phyloP scores from a whole-genome alignment of 2,888 invertebrate species.

The Polymixis lichenea region DNA sequence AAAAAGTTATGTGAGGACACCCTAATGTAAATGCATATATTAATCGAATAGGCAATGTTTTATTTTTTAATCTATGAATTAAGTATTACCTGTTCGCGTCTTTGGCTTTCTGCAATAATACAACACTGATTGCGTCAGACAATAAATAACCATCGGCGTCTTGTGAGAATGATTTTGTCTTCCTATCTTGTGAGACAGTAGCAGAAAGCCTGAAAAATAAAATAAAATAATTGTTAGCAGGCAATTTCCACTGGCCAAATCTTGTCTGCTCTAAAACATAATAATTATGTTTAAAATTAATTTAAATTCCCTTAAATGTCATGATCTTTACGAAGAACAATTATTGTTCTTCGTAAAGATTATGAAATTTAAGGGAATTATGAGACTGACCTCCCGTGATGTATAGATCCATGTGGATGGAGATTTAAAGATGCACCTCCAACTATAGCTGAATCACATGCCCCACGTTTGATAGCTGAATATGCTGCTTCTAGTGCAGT shows the following conservation, averaged over 20 bases:
- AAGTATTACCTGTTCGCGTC: slow-evolving; percentile 10
- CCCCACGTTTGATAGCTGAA: slow-evolving; percentile 67
- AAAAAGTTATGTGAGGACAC: no score
- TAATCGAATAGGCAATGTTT: no score
- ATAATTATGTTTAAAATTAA: no score
- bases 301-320: no score
- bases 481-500: slow-evolving; percentile 78
- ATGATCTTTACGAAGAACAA: no score
- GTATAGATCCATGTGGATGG: slow-evolving; percentile 86
- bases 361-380: neutral
- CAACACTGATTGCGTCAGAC: slow-evolving; percentile 17
- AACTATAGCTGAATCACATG: slow-evolving; percentile 90
- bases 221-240: neutral
- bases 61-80: neutral
- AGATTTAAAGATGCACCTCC: slow-evolving; percentile 90
- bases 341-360: neutral
- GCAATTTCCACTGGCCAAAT: neutral
- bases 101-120: slow-evolving; percentile 21
- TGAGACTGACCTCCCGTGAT: slow-evolving; percentile 73
- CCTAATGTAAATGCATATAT: no score
- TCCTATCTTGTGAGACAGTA: slow-evolving; percentile 2
- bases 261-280: neutral
- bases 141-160: slow-evolving; percentile 15
- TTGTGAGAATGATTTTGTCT: slow-evolving; percentile 19
- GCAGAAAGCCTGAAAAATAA: slow-evolving; percentile 9